Evolutionary conservation across 2,797 vertebrate species (phyloP).

Genomic region (Choloepus didactylus): DNA sequence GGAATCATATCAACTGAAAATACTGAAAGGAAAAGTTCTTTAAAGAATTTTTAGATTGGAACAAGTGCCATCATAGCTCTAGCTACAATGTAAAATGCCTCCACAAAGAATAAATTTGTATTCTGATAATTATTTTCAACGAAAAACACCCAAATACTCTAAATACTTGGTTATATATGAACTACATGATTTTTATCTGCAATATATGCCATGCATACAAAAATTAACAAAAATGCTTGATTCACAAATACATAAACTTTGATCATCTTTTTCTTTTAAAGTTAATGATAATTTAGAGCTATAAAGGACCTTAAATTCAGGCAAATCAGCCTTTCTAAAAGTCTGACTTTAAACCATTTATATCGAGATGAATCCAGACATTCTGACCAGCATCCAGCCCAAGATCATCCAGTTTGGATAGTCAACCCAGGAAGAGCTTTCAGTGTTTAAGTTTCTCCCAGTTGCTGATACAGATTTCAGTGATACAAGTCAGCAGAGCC

Average conservation of each 20-base stretch:
- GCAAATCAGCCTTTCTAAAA: conserved; percentile 12
- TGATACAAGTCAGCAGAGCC: too few species aligned
- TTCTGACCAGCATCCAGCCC: too few species aligned
- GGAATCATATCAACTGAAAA: conserved; percentile 70
- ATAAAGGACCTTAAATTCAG: neutral
- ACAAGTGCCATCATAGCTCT: neutral
- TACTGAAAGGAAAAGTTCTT: neutral
- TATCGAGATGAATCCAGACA: too few species aligned
- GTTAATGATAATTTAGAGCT: neutral
- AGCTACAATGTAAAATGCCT: neutral
- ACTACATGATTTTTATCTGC: neutral
- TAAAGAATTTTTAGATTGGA: conserved; percentile 22
- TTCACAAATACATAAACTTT: neutral
- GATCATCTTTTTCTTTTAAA: neutral
- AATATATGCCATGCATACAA: neutral
- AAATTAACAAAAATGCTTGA: conserved; percentile 44
- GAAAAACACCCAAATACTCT: conserved; percentile 35
- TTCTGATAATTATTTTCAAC: conserved; percentile 47
- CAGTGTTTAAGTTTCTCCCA: neutral
- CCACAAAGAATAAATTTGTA: neutral
- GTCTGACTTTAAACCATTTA: neutral
- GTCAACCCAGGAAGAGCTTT: neutral
- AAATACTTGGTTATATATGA: neutral
- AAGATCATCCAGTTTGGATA: too few species aligned
- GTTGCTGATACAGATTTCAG: neutral